phyloP scores from a whole-genome alignment of 30 jellyfish, hydroid and myxozoan species.

The Nemopilema nomurai region DNA sequence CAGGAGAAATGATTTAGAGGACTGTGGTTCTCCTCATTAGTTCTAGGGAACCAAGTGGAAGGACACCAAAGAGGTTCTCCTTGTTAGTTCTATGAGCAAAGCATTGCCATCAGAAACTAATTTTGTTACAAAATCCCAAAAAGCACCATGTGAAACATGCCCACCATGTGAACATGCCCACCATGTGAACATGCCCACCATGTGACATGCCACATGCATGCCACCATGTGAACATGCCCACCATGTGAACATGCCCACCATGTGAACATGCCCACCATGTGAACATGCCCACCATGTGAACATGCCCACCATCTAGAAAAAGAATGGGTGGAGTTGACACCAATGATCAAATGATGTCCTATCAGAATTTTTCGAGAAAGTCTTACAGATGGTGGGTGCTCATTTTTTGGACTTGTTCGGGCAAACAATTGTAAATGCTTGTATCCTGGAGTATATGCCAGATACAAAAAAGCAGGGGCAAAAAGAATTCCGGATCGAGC shows the following conservation, averaged over 20 bases:
- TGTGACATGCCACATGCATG: too few species aligned
- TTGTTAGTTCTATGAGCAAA: not conserved
- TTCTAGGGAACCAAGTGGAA: not conserved
- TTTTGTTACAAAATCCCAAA: not conserved
- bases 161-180: not conserved
- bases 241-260: not conserved
- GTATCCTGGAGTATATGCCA: not conserved
- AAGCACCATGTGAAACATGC: not conserved
- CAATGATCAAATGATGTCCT: not conserved
- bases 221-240: not conserved
- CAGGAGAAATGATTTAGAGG: not conserved
- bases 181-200: not conserved
- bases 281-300: not conserved
- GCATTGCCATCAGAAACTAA: not conserved
- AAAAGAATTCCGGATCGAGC: conserved; percentile 11
- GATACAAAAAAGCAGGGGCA: conserved; percentile 14
- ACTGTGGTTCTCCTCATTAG: not conserved
- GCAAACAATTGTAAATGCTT: conserved; percentile 1
- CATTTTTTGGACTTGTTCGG: not conserved
- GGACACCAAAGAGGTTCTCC: not conserved
- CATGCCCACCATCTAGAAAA: not conserved
- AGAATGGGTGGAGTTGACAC: not conserved
- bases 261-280: not conserved
- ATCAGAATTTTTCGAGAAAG: not conserved
- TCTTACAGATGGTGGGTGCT: not conserved